Evolutionary conservation across 1,140 invertebrate genomes (phyloP).

Genomic region (Globodera ellingtonae): DNA sequence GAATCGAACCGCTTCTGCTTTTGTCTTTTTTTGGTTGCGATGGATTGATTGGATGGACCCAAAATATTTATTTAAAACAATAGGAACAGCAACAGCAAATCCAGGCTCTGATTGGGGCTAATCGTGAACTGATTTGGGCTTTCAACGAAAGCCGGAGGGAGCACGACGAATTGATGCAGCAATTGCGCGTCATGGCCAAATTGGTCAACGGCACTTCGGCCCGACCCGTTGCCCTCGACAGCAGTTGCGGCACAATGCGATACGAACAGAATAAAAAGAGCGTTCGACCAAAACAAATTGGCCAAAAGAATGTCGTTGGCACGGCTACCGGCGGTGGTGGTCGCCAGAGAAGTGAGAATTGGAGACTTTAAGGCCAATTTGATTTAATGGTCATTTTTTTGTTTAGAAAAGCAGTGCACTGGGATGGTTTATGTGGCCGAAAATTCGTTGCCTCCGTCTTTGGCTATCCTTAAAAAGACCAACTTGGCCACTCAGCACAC

Average conservation of each 20-base stretch:
- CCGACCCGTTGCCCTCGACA: not conserved
- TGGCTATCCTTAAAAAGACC: constrained; percentile 7
- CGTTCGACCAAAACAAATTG: constrained; percentile 3
- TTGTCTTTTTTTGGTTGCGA: not conserved
- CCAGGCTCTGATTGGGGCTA: constrained; percentile 20
- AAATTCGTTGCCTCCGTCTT: not conserved
- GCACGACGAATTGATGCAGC: constrained; percentile 27
- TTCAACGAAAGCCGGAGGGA: constrained; percentile 27
- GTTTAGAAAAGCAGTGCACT: not conserved
- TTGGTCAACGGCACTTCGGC: not conserved
- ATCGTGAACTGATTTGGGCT: constrained; percentile 29
- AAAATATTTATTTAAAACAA: not conserved
- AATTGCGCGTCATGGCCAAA: constrained; percentile 19
- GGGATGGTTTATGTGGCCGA: not conserved
- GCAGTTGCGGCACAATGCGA: not conserved
- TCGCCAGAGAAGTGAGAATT: not conserved
- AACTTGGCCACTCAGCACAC: not conserved
- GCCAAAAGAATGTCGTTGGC: not conserved
- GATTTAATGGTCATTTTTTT: not conserved
- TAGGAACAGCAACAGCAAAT: constrained; percentile 33
- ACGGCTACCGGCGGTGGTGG: not conserved
- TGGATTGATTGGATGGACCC: not conserved
- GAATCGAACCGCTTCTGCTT: too few relatives aligned
- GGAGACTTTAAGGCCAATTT: not conserved
- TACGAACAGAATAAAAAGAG: not conserved